Base-by-base conservation (phyloP, 2,113 vertebrate genomes). In the Vireo altiloquus region DNA sequence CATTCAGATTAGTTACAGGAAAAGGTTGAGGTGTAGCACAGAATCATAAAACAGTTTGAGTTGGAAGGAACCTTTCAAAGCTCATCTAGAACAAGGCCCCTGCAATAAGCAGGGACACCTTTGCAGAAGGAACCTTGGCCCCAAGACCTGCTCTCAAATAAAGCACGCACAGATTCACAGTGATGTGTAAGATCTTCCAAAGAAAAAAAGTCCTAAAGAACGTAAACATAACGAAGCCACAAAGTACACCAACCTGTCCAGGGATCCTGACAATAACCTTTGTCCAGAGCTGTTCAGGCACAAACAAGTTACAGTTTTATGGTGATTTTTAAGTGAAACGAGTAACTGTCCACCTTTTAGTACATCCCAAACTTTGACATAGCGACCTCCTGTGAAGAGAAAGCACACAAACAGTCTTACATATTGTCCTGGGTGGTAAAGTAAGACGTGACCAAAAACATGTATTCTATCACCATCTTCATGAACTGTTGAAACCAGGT, bases 281-380 rank as follows among this genome's bases (percentile, higher is more conserved):
- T 99, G 98, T n/a, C 99, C 98, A 14, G 98, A 99, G 95, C 98
- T 98, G 97, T 98, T 99, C 83, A 99, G 97, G 97, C 98, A 99
- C 75, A 99, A 97, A 90, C 98, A 98, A 3, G 99, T 99, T 80
- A 99, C 99, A 4, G 99, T 99, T 97, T 99, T 99, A 96, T 99
- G 99, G 90, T 99, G 99, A 97, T 99, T 99, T 97, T 98, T 99
- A 96, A 99, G 97, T 47, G 99, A 99, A 65, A 99, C 99, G 11
- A 99, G 96, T 53, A 99, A 97, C 40, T 99, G 99, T 47, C 99
- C 99, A 5, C 99, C 99, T 98, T 99, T 99, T 4, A 99, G 96
- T 75, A 99, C 90, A 97, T 99, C 99, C 99, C 99, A 99, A 40
- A 99, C 98, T 97, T 99, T 99, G 75, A 99, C 98, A 25, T 98